Base-by-base conservation (phyloP, 2,888 invertebrate genomes). In the Sialis fuliginosa region DNA sequence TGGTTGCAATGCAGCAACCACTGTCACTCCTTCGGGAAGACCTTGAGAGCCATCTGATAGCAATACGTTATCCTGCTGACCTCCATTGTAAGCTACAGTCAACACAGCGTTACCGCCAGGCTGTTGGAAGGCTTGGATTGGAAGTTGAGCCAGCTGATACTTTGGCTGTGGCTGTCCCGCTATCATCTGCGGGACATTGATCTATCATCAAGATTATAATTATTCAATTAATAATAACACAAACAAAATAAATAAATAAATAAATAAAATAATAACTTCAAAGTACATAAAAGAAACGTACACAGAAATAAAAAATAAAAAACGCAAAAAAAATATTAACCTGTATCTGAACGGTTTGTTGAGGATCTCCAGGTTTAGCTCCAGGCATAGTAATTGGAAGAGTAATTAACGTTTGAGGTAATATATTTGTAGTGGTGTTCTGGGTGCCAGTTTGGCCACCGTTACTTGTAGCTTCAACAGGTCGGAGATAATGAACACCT, bases 341-440 rank as follows among this genome's bases (percentile, higher is more conserved):
- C 63, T 85, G 84, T 50, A 85, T 85, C 62, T 85, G 85, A 39
- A 86, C 79, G 39, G 82, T 83, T 54, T 77, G 80, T 54, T 81
- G 81, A 1, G 83, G 81, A 57, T 85, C 85, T 53, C 78, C 80
- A 42, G 79, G 79, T 55, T 83, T 83, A 2, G 74, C 68, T 5
- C 83, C 83, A 1, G 83, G 82, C 64, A 85, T 74, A 8, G 81
- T 74, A 54, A 85, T 82, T 33, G 85, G 86, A 60, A 86, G 64
- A n/a, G 84, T 79, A 55, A 86, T 83, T 53, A 84, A 70, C 50
- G 77, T 81, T 54, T 77, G 80, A 4, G 66, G 60, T 52, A 74
- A 74, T 67, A 51, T 9, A 65, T 51, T 39, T 6, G 50, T 35
- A 44, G 47, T 51, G 39, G 50, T 52, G 50, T 42, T 34, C 10